A percentile compares a stretch with the other conserved stretches of the same genome.
Evolutionary conservation across 2,797 vertebrate species (phyloP).

Genomic region (Lemur catta): DNA sequence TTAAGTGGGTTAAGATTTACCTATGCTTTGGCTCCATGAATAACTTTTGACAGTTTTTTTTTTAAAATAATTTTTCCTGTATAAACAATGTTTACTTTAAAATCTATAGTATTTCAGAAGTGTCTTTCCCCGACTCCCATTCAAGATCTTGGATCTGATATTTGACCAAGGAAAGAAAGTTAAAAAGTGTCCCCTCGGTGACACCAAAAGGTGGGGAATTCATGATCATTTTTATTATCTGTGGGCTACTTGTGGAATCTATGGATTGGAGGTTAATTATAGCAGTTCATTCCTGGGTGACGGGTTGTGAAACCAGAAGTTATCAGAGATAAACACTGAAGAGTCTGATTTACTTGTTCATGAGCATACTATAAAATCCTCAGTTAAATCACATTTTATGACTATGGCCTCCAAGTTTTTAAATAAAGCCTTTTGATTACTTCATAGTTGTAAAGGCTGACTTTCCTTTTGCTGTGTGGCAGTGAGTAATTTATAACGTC

Average conservation of each 20-base stretch:
- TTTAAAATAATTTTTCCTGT: background rate
- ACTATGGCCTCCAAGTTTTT: constrained; percentile 64
- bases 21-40: background rate
- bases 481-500: constrained; percentile 74
- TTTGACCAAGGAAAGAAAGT: background rate
- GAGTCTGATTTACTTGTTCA: constrained; percentile 68
- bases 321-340: constrained; percentile 46
- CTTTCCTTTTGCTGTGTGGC: constrained; percentile 61
- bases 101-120: background rate
- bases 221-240: background rate
- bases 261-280: constrained; percentile 5
- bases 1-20: background rate
- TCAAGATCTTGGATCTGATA: background rate
- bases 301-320: constrained; percentile 53
- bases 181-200: background rate
- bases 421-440: constrained; percentile 73
- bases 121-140: background rate
- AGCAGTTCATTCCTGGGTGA: background rate
- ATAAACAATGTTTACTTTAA: background rate
- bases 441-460: constrained; percentile 66
- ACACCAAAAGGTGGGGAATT: background rate
- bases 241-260: background rate
- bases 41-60: background rate
- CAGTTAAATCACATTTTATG: constrained; percentile 71
- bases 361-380: constrained; percentile 62